Evolutionary conservation across 2,888 invertebrate species (phyloP), one percentile per base, ranked within the genome.

Genomic region (Nemapogon koenigi): DNA sequence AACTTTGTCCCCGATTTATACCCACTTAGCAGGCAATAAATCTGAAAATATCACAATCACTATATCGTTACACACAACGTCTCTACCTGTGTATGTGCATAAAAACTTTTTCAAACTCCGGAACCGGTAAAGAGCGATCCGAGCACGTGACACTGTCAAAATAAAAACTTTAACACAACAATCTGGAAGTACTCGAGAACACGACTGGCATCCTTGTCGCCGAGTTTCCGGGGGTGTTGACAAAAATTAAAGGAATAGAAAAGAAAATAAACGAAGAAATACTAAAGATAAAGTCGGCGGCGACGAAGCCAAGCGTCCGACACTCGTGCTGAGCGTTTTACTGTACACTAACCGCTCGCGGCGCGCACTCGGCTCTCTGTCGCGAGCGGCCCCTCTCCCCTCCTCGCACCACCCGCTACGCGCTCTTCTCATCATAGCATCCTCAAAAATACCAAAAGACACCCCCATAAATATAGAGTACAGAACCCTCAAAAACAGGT

Each of bases 241-340:
- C 62, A 62, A 59, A 72, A 78, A 78, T 71, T 61, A 78, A 78
- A 78, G 65, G 73, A 76, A 78, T 73, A 75, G 67, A 76, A 78
- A 76, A 75, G 72, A 78, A 78, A 78, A 76, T 73, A 78, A 78
- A 75, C 70, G 75, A 78, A 76, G 70, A 75, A n/a, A 78, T 70
- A 72, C 65, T 30, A 41, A 41, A 44, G 41, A 37, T 62, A 73
- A 78, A 71, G 63, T 70, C 61, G 72, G 64, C 70, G 72, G 67
- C 69, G 63, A 64, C 60, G 48, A 64, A 75, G 69, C 64, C 78
- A 73, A 60, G 78, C 79, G 78, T 72, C 66, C 79, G 75, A 66
- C 75, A 70, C 78, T 76, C 75, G 65, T 68, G 72, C 73, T 78
- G 76, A 76, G 71, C 76, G 73, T 66, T 73, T 69, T 76, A 78